Percentiles rank a stretch among this genome's conserved stretches.
These are phyloP conservation scores for Microplitis demolitor DNA, from an alignment of 1,140 invertebrate species.

Conservation along the genomic window DNA sequence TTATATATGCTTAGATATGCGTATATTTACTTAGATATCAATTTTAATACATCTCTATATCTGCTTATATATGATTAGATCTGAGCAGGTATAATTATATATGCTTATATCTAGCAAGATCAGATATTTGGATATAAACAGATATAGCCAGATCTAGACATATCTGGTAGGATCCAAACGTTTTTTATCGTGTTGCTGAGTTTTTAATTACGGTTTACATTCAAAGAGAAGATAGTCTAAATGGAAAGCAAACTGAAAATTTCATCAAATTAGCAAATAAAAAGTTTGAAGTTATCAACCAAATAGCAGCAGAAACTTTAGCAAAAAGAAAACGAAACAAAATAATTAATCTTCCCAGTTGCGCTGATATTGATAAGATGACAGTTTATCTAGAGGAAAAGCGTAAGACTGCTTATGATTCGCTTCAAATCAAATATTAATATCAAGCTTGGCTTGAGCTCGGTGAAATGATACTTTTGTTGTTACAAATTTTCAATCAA, in stretches of 20 bases:
- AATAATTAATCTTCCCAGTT: not conserved
- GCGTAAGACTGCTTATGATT: not conserved
- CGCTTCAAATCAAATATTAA: not conserved
- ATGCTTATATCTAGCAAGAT: no score
- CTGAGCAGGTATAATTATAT: no score
- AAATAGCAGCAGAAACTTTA: not conserved
- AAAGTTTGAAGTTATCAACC: not conserved
- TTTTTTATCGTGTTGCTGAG: no score
- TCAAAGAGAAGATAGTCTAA: not conserved
- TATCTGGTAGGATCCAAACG: no score
- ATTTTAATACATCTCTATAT: no score
- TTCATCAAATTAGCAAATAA: not conserved
- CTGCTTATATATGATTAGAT: no score
- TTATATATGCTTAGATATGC: no score
- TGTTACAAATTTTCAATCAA: constrained; percentile 1
- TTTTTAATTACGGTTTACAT: not conserved
- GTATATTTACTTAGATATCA: no score
- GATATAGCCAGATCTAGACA: no score
- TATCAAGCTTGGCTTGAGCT: not conserved
- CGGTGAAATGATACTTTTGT: not conserved
- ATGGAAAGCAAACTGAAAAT: not conserved
- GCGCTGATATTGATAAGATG: not conserved
- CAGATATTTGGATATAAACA: no score
- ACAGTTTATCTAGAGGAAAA: not conserved
- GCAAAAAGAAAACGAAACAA: not conserved